Evolutionary conservation across 2,888 invertebrate genomes (phyloP).

Genomic region (Orthosia cruda): DNA sequence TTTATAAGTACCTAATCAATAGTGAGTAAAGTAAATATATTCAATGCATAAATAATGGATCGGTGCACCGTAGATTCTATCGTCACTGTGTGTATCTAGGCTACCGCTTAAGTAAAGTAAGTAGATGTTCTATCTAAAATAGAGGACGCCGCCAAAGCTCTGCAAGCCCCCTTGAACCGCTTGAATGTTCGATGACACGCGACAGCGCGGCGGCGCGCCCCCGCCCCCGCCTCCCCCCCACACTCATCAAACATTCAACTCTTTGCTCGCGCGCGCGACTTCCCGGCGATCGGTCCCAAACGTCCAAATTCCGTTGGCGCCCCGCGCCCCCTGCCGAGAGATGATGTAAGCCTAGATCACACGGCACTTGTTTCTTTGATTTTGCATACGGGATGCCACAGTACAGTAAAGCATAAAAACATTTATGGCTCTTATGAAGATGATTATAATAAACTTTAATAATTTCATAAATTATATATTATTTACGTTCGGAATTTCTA

Average conservation of each 20-base stretch:
- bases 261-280: constrained; percentile 86
- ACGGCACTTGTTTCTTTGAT: constrained; percentile 50
- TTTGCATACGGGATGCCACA: constrained; percentile 49
- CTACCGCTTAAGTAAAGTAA: constrained; percentile 70
- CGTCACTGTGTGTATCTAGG: constrained; percentile 69
- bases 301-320: constrained; percentile 80
- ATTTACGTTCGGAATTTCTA: constrained; percentile 9
- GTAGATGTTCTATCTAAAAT: constrained; percentile 57
- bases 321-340: constrained; percentile 71
- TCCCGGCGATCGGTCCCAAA: constrained; percentile 83
- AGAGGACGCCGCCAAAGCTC: constrained; percentile 58
- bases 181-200: constrained; percentile 92
- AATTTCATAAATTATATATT: constrained; percentile 1
- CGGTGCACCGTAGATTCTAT: constrained; percentile 79
- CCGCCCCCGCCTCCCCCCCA: constrained; percentile 74
- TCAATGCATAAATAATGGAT: constrained; percentile 61
- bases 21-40: constrained; percentile 66
- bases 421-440: constrained; percentile 3
- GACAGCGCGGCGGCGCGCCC: constrained; percentile 68
- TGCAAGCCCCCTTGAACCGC: constrained; percentile 63
- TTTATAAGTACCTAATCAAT: constrained; percentile 65
- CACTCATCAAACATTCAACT: constrained; percentile 92
- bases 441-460: constrained; percentile 20
- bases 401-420: constrained; percentile 31
- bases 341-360: constrained; percentile 67